Conservation (phyloP, 30 jellyfish, hydroid and myxozoan species). For the Morbakka virulenta region DNA sequence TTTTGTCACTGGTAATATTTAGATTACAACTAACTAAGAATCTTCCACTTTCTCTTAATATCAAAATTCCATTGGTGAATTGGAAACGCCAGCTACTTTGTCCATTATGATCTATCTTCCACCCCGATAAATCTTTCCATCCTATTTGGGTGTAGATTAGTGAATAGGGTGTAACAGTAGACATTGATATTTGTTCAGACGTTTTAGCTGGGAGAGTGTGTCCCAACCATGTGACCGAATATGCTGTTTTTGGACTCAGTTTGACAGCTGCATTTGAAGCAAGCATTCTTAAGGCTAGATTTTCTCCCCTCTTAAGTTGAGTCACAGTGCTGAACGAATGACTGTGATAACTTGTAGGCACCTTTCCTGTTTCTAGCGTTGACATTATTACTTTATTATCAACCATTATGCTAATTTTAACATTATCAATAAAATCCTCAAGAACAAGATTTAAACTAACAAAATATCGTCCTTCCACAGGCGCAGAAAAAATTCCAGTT, state of each 20-base stretch:
- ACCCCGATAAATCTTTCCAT: neutral
- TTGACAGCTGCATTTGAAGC: neutral
- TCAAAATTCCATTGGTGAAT: neutral
- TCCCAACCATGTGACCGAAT: neutral
- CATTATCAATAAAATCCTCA: slow-evolving; percentile 10
- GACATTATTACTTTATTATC: neutral
- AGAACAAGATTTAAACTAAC: slow-evolving; percentile 45
- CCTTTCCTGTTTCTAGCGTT: neutral
- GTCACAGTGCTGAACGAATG: neutral
- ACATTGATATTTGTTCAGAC: neutral
- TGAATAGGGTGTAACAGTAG: neutral
- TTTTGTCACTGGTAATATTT: neutral
- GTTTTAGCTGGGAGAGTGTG: neutral
- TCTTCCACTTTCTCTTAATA: neutral
- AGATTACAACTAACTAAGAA: neutral
- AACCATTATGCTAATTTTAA: neutral
- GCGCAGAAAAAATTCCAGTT: slow-evolving; percentile 40
- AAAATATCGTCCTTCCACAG: slow-evolving; percentile 8
- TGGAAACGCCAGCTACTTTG: neutral
- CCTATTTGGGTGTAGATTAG: neutral
- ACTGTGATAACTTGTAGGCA: neutral
- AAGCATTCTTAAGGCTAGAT: too few relatives aligned
- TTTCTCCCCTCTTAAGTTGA: neutral
- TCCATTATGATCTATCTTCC: neutral
- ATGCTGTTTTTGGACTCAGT: neutral